Evolutionary conservation across 2,113 vertebrate species (phyloP).

Genomic region (Rhinopithecus roxellana): DNA sequence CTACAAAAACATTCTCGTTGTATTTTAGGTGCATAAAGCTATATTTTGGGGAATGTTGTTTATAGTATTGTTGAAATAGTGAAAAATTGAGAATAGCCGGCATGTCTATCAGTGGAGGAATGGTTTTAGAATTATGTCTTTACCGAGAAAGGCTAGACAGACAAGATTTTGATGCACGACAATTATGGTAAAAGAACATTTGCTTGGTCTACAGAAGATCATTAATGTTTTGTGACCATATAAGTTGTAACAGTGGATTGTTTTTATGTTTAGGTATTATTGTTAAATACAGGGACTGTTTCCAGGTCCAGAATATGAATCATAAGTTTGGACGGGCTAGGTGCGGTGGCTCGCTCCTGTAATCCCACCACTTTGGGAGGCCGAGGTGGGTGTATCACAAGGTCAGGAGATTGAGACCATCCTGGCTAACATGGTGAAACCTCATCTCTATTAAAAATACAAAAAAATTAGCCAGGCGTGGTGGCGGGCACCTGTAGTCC

Average conservation of each 20-base stretch:
- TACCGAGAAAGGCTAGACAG: background rate
- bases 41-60: background rate
- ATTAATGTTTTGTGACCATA: conserved; percentile 78
- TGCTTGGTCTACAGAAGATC: conserved; percentile 71
- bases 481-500: no score
- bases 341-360: no score
- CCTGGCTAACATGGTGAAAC: no score
- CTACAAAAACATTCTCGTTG: background rate
- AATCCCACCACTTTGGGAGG: no score
- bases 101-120: background rate
- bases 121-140: background rate
- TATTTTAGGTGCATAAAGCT: background rate
- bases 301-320: conserved; percentile 77
- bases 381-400: no score
- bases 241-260: conserved; percentile 77
- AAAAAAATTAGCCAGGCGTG: no score
- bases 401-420: no score
- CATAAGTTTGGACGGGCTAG: conserved; percentile 3
- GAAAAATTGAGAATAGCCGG: background rate
- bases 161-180: conserved; percentile 79
- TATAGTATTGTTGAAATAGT: background rate
- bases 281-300: conserved; percentile 79
- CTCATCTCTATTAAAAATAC: no score
- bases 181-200: conserved; percentile 78
- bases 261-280: conserved; percentile 79